phyloP scores from a whole-genome alignment of 2,113 vertebrate genomes.

The Leucosticte australis region DNA sequence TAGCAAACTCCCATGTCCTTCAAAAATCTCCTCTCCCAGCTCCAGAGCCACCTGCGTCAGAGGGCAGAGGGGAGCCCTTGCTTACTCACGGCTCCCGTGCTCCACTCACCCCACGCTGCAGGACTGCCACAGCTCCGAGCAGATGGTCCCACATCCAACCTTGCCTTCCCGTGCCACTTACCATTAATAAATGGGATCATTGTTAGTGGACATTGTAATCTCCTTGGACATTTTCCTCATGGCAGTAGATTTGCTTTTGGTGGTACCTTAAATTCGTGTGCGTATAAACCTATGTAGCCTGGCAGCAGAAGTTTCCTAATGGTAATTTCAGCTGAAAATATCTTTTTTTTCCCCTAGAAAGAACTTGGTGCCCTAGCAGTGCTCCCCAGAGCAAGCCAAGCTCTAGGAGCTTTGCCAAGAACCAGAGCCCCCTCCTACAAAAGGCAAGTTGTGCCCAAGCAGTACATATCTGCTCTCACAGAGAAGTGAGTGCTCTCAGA shows the following conservation, averaged over 20 bases:
- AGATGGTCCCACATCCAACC: conserved; percentile 27
- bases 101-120: neutral
- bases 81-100: neutral
- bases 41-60: conserved; percentile 52
- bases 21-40: conserved; percentile 43
- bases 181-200: conserved; percentile 50
- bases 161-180: conserved; percentile 29
- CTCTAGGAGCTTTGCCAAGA: neutral
- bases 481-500: neutral
- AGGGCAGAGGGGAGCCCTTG: neutral
- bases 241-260: neutral
- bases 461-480: neutral
- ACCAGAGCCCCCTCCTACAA: neutral
- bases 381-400: neutral
- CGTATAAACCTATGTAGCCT: neutral
- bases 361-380: neutral
- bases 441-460: neutral
- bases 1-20: conserved; percentile 49
- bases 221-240: neutral
- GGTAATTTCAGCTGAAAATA: neutral
- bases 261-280: neutral
- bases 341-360: neutral
- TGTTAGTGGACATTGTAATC: neutral
- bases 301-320: neutral
- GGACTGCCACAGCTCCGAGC: conserved; percentile 31